Conservation (phyloP, 1,140 invertebrate species). For the Heliothis virescens region DNA sequence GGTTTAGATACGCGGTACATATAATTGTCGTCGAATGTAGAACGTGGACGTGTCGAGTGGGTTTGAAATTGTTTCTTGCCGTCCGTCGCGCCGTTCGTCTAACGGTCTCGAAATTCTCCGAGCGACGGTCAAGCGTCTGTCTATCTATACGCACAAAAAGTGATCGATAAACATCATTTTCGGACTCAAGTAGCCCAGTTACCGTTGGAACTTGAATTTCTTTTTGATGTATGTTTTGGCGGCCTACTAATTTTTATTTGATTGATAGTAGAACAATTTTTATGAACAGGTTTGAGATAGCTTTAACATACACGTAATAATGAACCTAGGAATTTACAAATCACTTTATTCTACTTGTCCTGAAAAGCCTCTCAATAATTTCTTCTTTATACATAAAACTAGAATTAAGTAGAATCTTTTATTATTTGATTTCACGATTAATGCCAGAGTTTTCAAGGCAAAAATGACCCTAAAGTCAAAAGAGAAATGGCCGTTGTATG, state of each 20-base stretch:
- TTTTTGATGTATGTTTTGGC: conserved; percentile 10
- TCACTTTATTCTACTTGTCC: too few species aligned
- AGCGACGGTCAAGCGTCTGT: neutral
- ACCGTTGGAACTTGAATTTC: neutral
- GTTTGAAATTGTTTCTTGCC: conserved; percentile 56
- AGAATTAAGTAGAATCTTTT: too few species aligned
- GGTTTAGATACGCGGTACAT: conserved; percentile 1
- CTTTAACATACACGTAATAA: neutral
- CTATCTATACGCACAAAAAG: conserved; percentile 42
- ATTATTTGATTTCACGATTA: too few species aligned
- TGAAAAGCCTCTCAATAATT: too few species aligned
- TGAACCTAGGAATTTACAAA: too few species aligned
- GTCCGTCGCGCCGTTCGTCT: conserved; percentile 58
- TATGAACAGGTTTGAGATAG: neutral
- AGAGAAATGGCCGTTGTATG: too few species aligned
- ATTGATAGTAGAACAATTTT: conserved; percentile 10
- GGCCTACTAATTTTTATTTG: conserved; percentile 31
- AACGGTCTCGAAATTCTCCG: conserved; percentile 63
- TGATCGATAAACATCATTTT: conserved; percentile 52
- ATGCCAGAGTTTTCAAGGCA: too few species aligned
- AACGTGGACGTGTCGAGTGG: conserved; percentile 61
- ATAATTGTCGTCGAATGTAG: conserved; percentile 47
- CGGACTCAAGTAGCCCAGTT: conserved; percentile 25
- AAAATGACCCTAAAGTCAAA: too few species aligned
- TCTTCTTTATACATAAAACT: too few species aligned